Conservation (phyloP, 1,140 invertebrate species). For the Bombyx mori region DNA sequence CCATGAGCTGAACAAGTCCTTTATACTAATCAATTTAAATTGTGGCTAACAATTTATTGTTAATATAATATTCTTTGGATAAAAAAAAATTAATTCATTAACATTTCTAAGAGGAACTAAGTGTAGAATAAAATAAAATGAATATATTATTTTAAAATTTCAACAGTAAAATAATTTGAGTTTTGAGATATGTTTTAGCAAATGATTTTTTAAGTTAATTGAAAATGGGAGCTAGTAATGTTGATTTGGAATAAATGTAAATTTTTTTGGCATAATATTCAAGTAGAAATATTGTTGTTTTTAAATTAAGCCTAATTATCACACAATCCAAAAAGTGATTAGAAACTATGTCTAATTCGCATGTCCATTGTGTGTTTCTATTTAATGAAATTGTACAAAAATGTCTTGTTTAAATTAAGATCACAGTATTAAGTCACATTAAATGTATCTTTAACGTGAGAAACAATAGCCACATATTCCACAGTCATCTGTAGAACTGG, state of each 20-base stretch:
- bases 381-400: constrained; percentile 66
- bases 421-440: constrained; percentile 70
- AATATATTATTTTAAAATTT: constrained; percentile 10
- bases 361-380: constrained; percentile 40
- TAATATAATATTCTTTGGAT: constrained; percentile 69
- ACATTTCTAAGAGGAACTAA: constrained; percentile 67
- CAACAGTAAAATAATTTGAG: too few species aligned
- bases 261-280: constrained; percentile 51
- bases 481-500: constrained; percentile 60
- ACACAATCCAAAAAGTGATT: constrained; percentile 62
- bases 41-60: constrained; percentile 50
- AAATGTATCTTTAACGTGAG: constrained; percentile 62
- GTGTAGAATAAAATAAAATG: constrained; percentile 52
- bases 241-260: constrained; percentile 47
- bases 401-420: constrained; percentile 68
- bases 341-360: constrained; percentile 34
- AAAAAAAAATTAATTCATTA: constrained; percentile 48
- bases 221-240: constrained; percentile 44
- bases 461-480: constrained; percentile 62
- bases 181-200: constrained; percentile 4
- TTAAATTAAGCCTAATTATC: constrained; percentile 58
- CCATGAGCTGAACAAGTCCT: constrained; percentile 30
- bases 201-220: constrained; percentile 10
- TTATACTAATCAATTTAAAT: constrained; percentile 47
- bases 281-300: constrained; percentile 15